A percentile compares a stretch with the other conserved stretches of the same genome.
These are phyloP conservation scores for Aleiodes testaceus DNA, from an alignment of 2,888 invertebrate species.

Conservation along the genomic window DNA sequence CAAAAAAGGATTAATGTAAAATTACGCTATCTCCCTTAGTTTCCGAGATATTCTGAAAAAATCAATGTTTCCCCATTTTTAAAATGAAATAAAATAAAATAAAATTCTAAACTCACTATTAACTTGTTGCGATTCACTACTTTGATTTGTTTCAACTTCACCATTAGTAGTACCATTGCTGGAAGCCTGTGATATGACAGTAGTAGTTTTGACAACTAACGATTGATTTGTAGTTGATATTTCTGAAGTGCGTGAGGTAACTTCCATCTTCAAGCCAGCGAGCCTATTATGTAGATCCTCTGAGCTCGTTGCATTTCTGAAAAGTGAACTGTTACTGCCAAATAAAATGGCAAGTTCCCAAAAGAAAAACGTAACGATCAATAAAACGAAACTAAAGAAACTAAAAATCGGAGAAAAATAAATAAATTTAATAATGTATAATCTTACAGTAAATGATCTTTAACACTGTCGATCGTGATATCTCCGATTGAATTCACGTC, in stretches of 20 bases:
- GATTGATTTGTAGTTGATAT: constrained; percentile 70
- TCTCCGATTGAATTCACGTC: constrained; percentile 82
- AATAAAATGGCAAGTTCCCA: constrained; percentile 55
- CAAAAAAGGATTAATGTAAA: too few relatives aligned
- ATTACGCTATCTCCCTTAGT: too few relatives aligned
- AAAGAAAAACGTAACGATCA: constrained; percentile 36
- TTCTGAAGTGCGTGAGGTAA: constrained; percentile 70
- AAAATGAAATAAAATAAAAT: not conserved
- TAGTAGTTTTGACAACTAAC: constrained; percentile 68
- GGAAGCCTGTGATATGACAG: constrained; percentile 67
- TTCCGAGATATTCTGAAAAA: not conserved
- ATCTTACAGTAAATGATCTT: constrained; percentile 83
- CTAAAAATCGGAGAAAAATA: not conserved
- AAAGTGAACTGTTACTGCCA: constrained; percentile 72
- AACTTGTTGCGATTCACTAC: constrained; percentile 67
- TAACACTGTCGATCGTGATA: constrained; percentile 95
- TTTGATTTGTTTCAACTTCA: constrained; percentile 66
- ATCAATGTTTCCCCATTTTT: not conserved
- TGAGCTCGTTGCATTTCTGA: constrained; percentile 70
- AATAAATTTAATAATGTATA: constrained; percentile 28
- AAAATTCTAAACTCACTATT: constrained; percentile 65
- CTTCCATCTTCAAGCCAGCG: constrained; percentile 71
- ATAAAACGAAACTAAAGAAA: constrained; percentile 41
- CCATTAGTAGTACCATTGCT: constrained; percentile 69
- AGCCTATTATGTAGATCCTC: constrained; percentile 70